A percentile compares a stretch with the other conserved stretches of the same genome.
Conservation (phyloP, 1,140 invertebrate genomes). For the Penaeus vannamei region DNA sequence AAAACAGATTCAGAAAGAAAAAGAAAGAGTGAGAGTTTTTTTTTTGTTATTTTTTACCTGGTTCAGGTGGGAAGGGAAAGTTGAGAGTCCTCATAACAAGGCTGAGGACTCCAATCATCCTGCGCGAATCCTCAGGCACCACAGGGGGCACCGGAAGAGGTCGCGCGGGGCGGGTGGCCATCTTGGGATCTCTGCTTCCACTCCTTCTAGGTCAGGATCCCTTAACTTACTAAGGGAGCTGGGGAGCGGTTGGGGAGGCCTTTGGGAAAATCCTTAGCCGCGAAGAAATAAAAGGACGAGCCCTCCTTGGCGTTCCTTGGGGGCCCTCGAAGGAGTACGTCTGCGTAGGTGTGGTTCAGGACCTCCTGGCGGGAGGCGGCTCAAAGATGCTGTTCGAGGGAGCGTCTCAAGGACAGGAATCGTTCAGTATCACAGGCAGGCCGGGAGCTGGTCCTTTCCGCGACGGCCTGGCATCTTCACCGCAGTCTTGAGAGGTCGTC, state of each 20-base stretch:
- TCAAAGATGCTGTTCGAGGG: too few relatives aligned
- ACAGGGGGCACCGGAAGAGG: conserved; percentile 66
- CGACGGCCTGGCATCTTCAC: too few relatives aligned
- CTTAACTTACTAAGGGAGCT: not conserved
- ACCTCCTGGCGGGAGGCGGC: too few relatives aligned
- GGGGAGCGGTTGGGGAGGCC: not conserved
- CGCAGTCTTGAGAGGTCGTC: too few relatives aligned
- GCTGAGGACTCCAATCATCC: conserved; percentile 68
- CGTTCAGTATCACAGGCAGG: too few relatives aligned
- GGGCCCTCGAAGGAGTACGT: too few relatives aligned
- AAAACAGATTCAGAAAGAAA: not conserved
- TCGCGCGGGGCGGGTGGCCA: conserved; percentile 66
- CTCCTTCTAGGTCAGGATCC: conserved; percentile 32
- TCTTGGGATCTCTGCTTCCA: conserved; percentile 24
- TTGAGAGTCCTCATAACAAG: conserved; percentile 67
- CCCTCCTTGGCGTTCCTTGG: too few relatives aligned
- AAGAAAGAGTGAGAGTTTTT: not conserved
- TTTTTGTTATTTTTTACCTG: conserved; percentile 61
- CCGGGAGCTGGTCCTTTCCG: too few relatives aligned
- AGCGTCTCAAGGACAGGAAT: too few relatives aligned
- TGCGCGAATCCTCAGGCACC: conserved; percentile 64
- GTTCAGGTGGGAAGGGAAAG: conserved; percentile 67
- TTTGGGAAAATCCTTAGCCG: not conserved
- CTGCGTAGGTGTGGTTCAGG: too few relatives aligned
- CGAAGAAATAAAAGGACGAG: not conserved